Conservation (phyloP, 2,113 vertebrate genomes). For the Manacus vitellinus region DNA sequence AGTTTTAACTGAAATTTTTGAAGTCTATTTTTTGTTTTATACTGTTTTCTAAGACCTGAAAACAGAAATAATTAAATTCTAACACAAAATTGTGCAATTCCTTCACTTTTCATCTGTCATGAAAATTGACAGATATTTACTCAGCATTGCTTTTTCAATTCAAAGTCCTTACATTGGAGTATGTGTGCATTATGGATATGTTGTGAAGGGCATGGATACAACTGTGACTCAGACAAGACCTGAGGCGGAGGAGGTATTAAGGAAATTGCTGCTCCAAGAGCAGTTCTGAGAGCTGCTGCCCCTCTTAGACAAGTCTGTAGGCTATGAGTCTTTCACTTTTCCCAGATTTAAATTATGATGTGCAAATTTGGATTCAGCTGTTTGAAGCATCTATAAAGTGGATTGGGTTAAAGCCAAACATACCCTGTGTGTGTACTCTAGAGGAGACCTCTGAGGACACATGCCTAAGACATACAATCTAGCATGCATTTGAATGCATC, state of each 20-base stretch:
- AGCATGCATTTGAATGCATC: background rate
- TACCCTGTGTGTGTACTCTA: accelerated
- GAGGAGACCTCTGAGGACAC: background rate
- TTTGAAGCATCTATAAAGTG: background rate
- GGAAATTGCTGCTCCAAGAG: background rate
- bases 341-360: background rate
- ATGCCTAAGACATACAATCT: background rate
- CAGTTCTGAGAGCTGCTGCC: background rate
- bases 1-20: background rate
- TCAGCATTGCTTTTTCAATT: background rate
- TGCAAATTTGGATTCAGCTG: background rate
- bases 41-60: background rate
- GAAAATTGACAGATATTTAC: background rate
- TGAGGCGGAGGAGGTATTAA: background rate
- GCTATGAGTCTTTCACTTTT: background rate
- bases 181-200: background rate
- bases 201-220: background rate
- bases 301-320: background rate
- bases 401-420: background rate
- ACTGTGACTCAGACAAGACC: background rate
- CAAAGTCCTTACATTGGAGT: background rate
- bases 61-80: background rate
- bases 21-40: background rate
- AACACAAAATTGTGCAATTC: background rate
- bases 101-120: background rate